Evolutionary conservation across 1,140 invertebrate species (phyloP), one percentile per base, ranked within the genome.

Genomic region (Drosophila pandora): DNA sequence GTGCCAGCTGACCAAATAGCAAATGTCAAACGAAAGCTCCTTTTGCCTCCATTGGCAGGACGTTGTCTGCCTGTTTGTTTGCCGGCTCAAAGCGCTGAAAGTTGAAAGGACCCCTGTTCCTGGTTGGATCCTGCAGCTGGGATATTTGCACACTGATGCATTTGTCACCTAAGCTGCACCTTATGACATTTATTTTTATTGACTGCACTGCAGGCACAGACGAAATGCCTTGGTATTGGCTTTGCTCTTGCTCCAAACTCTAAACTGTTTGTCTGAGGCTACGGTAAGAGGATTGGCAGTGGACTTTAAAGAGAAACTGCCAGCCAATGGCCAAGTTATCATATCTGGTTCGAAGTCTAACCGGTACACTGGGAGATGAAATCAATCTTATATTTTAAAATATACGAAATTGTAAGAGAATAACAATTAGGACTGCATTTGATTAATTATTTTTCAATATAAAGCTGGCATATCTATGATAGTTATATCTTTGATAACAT

Each of bases 121-220:
- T 43, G 25, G 6, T 30, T 6, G 10, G 34, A 37, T 37, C 8
- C 48, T 53, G 47, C 64, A 61, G 59, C 74, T 64, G 45, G 41
- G 59, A 56, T 82, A 83, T 82, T 82, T 82, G 74, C 62, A 60
- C 79, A 57, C 64, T 74, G 55, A 63, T 62, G 74, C 69, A 72
- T 76, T 88, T 71, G 68, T 48, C 78, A 75, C 60, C 65, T 88
- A 88, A 87, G 82, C 83, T 87, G 56, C 79, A 68, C 65, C 69
- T 87, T 87, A 88, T 87, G 83, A 88, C 83, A 87, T 87, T 87
- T 87, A 87, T 87, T 87, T 87, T 87, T 88, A 87, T 87, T 87
- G 82, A 87, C 83, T 79, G 65, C 74, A 54, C 34, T 59, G 60
- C 34, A 72, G 32, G 32, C 49, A 50, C 25, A 70, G 47, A 63